Base-by-base conservation (phyloP, 2,113 vertebrate genomes). In the Stigmatopora nigra region DNA sequence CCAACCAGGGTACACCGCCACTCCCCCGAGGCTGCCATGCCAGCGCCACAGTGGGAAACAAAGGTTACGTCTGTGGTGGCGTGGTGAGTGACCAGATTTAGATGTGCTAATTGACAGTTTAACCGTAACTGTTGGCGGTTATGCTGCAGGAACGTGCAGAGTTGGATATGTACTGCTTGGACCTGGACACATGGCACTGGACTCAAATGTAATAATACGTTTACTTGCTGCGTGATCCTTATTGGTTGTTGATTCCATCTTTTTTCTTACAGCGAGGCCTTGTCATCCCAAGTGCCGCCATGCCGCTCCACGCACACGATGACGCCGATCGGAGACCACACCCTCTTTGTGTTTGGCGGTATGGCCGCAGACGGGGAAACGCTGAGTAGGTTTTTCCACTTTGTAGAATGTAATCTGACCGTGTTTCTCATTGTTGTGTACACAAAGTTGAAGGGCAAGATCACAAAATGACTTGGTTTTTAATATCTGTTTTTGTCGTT, bases 291-390 rank as follows among this genome's bases (percentile, higher is more conserved):
- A 70, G 82, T 84, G 1, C 97, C 97, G 8, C 76, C 80, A 45
- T 92, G 95, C 5, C 94, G 97, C 41, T 95, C 93, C 2, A 93
- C 96, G 93, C 95, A 98, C 89, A 95, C 94, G 0, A 74, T 98
- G 81, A 98, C 94, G 4, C 78, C 94, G 0, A 81, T 90, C n/a
- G 91, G 93, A n/a, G 91, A 94, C 16, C 88, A 91, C 80, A 87
- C 84, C 1, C 90, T 99, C 48, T 94, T 98, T 69, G 76, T 98
- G 7, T 97, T 93, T 75, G 97, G 96, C 47, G 97, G 97, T 2
- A 83, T 98, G 60, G 91, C 93, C 80, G 86, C 82, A 7, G 90
- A 93, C 31, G 93, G 94, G 70, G 87, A 86, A 60, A 94, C 94
- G 51, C 80, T 97, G 57, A 93, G 96, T 98, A 81, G 92, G 96